phyloP scores from a whole-genome alignment of 2,888 invertebrate genomes.

The Drosophila phalerata region DNA sequence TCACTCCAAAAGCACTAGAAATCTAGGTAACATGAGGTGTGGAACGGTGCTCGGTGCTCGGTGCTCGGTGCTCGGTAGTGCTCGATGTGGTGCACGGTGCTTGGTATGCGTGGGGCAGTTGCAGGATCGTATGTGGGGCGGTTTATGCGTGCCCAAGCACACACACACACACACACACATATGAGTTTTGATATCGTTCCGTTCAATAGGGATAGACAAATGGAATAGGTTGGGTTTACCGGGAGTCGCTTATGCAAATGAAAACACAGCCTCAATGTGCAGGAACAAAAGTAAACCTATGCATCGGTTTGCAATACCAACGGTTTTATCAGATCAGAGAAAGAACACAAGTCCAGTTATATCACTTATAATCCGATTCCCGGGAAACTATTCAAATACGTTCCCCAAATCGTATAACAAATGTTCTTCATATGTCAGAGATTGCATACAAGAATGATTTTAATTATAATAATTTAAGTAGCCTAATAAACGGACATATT shows the following conservation, averaged over 20 bases:
- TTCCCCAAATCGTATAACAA: neutral
- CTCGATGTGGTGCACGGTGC: neutral
- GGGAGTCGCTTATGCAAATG: constrained; percentile 60
- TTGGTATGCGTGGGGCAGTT: neutral
- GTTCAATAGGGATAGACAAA: constrained; percentile 6
- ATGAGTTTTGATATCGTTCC: constrained; percentile 7
- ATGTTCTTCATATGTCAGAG: neutral
- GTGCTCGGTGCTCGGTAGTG: neutral
- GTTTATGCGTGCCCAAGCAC: constrained; percentile 20
- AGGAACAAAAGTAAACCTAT: constrained; percentile 51
- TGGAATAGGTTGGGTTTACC: neutral
- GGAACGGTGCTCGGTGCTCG: neutral
- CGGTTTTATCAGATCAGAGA: neutral
- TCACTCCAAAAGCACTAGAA: constrained; percentile 22
- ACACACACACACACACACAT: constrained; percentile 22
- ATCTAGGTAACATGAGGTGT: constrained; percentile 12
- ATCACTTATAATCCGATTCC: neutral
- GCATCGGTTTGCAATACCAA: constrained; percentile 33
- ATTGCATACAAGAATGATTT: neutral
- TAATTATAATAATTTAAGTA: neutral
- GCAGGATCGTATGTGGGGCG: neutral
- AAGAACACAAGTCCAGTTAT: neutral
- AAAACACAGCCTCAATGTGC: constrained; percentile 38
- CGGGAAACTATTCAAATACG: too few species aligned
- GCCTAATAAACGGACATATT: neutral